A percentile compares a stretch with the other conserved stretches of the same genome.
Evolutionary conservation across 2,888 invertebrate species (phyloP).

Genomic region (Heliconius aoede): DNA sequence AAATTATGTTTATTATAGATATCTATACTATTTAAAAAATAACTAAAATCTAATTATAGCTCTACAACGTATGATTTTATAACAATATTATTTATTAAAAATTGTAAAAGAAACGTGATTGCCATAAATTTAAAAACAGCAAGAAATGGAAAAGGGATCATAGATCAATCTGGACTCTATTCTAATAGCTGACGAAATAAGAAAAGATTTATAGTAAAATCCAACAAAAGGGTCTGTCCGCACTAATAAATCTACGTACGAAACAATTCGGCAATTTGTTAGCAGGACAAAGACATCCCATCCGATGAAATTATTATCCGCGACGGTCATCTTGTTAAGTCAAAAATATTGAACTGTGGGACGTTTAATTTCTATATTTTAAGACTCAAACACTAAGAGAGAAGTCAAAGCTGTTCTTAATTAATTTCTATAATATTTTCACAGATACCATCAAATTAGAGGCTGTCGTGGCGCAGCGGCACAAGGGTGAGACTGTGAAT

Average conservation of each 20-base stretch:
- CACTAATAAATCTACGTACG: conserved; percentile 79
- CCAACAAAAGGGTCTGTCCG: conserved; percentile 77
- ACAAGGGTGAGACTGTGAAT: too few species aligned
- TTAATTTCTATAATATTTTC: neutral
- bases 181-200: conserved; percentile 82
- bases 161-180: conserved; percentile 70
- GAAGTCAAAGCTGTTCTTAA: neutral
- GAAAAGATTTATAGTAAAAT: conserved; percentile 78
- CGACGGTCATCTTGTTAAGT: conserved; percentile 26
- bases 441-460: too few species aligned
- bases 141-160: conserved; percentile 25
- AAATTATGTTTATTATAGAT: too few species aligned
- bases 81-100: too few species aligned
- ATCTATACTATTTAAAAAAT: too few species aligned
- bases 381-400: neutral
- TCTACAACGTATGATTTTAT: too few species aligned
- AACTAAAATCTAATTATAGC: too few species aligned
- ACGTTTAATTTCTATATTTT: neutral
- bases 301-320: conserved; percentile 74
- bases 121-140: neutral
- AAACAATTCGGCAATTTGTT: conserved; percentile 81
- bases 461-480: too few species aligned
- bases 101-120: neutral
- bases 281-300: conserved; percentile 74
- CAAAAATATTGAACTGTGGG: neutral